Evolutionary conservation across 1,140 invertebrate species (phyloP), one percentile per base, ranked within the genome.

Genomic region (Diorhabda elongata): DNA sequence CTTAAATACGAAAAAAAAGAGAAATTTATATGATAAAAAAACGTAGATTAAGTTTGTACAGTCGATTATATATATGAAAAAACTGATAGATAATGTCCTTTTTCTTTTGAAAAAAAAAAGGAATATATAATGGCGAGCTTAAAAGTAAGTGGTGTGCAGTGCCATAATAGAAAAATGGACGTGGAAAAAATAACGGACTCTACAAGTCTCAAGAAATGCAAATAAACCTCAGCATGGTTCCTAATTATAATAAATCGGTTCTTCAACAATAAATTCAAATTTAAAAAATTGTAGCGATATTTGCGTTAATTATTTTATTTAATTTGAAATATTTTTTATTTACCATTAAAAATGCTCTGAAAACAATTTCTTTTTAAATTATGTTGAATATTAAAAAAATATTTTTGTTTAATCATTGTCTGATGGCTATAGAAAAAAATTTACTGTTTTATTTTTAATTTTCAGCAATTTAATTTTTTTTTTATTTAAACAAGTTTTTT

Each of bases 181-280:
- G 47, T 52, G n/a, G 6, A n/a, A 52, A 52, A 52, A 71, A 26
- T 68, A 71, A 69, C 72, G 73, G 68, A 76, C 75, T 74, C 73
- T 73, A 73, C 73, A 70, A 73, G 71, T 77, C 70, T 64, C 70
- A 74, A 77, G 73, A 78, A 78, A 79, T 74, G 76, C 76, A 76
- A 79, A 79, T 79, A 79, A 79, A 69, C 68, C 69, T 74, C 73
- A 76, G 73, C 73, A 76, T 78, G 74, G 80, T 81, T 81, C 79
- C 80, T 81, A 80, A 76, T 74, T 73, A 73, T 58, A 26, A 26
- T 26, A 72, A 73, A 76, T 76, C 79, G 75, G 77, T 80, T 80
- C 78, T 77, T 80, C 79, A 79, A 79, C 79, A 79, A 79, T 77
- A 74, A 61, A 52, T 52, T 52, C 3, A 8, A 52, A 52, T 8